These are phyloP conservation scores for Ranitomeya variabilis DNA, from an alignment of 2,113 vertebrate genomes.

Conservation along the genomic window DNA sequence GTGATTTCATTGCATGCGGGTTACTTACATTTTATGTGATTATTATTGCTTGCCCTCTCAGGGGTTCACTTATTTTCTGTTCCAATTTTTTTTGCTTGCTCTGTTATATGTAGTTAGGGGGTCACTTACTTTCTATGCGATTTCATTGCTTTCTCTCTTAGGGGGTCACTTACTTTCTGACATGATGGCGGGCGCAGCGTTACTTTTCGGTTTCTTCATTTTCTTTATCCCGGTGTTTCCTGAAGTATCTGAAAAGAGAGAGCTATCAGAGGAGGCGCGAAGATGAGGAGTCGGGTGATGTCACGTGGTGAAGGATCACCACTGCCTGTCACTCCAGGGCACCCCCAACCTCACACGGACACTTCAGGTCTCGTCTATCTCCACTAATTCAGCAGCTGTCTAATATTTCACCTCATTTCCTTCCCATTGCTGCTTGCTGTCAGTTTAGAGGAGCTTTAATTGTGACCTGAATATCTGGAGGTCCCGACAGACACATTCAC, in stretches of 20 bases:
- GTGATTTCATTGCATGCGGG: no score
- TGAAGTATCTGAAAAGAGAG: slow-evolving; percentile 43
- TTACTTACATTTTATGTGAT: no score
- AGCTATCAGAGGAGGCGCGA: no score
- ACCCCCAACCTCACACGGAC: slow-evolving; percentile 3
- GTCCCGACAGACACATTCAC: not conserved
- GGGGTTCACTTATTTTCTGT: no score
- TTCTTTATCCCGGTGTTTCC: slow-evolving; percentile 42
- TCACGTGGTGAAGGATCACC: not conserved
- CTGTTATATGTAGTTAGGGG: not conserved
- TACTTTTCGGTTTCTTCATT: slow-evolving; percentile 46
- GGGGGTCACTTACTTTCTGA: slow-evolving; percentile 42
- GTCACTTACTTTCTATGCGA: no score
- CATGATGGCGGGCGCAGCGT: not conserved
- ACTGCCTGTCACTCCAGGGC: not conserved
- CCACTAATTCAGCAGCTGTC: no score
- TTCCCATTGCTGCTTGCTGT: not conserved
- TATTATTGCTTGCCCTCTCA: no score
- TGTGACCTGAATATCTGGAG: not conserved
- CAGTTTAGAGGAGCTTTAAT: not conserved
- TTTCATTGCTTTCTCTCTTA: no score
- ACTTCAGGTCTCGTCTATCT: not conserved
- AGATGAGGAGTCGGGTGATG: not conserved
- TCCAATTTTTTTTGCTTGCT: not conserved
- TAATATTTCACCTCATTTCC: no score